Evolutionary conservation across 1,140 invertebrate genomes (phyloP), one percentile per base, ranked within the genome.

Genomic region (Panulirus ornatus): DNA sequence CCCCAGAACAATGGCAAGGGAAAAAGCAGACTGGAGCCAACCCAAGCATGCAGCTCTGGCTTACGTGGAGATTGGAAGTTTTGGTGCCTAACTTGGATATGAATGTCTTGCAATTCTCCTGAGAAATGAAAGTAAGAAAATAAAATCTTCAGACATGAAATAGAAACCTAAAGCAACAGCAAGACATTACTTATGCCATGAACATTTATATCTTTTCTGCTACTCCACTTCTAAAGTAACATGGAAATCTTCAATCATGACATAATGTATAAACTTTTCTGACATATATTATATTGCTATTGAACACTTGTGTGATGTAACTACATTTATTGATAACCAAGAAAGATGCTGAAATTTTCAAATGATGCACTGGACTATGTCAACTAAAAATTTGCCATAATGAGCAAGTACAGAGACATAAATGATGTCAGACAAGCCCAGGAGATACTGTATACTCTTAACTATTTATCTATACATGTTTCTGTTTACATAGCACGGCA

Each of bases 1-100:
- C 1, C 22, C 44, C 47, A 75, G 79, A 27, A 40, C 71, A 38
- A 16, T 51, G 27, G 9, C 40, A 47, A 75, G 19, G 84, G 38
- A 63, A 42, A 42, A 83, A 58, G 88, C 70, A 40, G n/a, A 42
- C 66, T 51, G 44, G 71, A 22, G 47, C 63, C 70, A 73, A 16
- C 70, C 63, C 79, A 75, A 14, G 79, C 88, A 89, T 81, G 88
- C 76, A 89, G 42, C 81, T 83, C 66, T 36, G 75, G 88, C 88
- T 89, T 89, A 89, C 88, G 88, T 89, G 88, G 66, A 89, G 88
- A 58, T 70, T 89, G 88, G 88, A 83, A 89, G 88, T 89, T 89
- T 89, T 89, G 88, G 70, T 89, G 88, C 79, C 88, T 89, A 89
- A 89, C 88, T 89, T 84, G 88, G 79, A 89, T 89, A 89, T 89